A percentile compares a stretch with the other conserved stretches of the same genome.
Evolutionary conservation across 2,797 vertebrate species (phyloP).

Genomic region (Harpagifer antarcticus): DNA sequence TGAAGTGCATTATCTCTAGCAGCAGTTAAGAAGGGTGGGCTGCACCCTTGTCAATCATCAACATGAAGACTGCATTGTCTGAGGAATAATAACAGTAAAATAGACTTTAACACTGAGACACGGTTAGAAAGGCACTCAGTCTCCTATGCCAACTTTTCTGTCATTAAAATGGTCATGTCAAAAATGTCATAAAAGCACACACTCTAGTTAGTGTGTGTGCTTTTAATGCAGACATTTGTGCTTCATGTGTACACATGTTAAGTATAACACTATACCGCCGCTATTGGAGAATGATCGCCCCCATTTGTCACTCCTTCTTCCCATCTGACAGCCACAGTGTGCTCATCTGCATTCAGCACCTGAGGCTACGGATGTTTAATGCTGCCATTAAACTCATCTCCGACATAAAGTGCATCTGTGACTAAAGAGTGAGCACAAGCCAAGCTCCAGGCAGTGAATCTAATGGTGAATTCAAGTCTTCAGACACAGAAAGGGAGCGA

Average conservation of each 20-base stretch:
- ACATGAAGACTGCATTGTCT: constrained; percentile 57
- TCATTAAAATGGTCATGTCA: constrained; percentile 31
- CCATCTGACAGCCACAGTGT: constrained; percentile 70
- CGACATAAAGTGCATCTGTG: constrained; percentile 81
- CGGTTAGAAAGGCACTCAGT: constrained; percentile 28
- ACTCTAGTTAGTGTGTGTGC: constrained; percentile 20
- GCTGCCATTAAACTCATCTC: constrained; percentile 82
- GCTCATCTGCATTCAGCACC: constrained; percentile 82
- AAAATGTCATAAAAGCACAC: too few relatives aligned
- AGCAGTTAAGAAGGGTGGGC: constrained; percentile 38
- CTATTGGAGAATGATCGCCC: constrained; percentile 59
- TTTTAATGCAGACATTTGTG: constrained; percentile 34
- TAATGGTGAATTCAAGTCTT: constrained; percentile 70
- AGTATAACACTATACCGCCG: constrained; percentile 34
- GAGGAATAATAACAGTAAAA: constrained; percentile 56
- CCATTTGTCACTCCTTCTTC: constrained; percentile 74
- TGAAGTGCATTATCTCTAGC: constrained; percentile 63
- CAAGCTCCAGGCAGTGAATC: constrained; percentile 72
- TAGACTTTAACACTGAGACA: constrained; percentile 52
- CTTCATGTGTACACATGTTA: constrained; percentile 11
- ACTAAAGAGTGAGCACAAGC: constrained; percentile 78
- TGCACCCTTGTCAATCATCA: constrained; percentile 58
- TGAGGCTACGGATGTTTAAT: constrained; percentile 79
- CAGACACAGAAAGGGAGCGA: constrained; percentile 60
- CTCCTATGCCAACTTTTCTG: constrained; percentile 42